Conservation (phyloP, 2,888 invertebrate species). For the Melanargia galathea region DNA sequence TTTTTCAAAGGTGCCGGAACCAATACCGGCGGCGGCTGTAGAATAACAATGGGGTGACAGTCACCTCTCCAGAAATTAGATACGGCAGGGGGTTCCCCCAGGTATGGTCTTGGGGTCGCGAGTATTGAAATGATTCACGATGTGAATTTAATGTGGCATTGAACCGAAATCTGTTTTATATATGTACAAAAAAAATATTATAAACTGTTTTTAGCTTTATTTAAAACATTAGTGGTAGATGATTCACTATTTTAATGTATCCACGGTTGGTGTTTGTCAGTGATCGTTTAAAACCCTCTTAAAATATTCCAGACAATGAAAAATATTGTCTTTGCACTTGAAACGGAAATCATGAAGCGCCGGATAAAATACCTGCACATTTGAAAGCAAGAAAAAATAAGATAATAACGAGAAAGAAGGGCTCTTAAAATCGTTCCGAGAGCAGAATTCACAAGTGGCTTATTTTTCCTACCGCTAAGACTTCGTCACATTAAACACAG, state of each 20-base stretch:
- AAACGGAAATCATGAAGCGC: slow-evolving; percentile 17
- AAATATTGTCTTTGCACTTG: slow-evolving; percentile 14
- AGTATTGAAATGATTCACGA: slow-evolving; percentile 26
- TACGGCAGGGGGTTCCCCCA: slow-evolving; percentile 24
- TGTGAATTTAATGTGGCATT: slow-evolving; percentile 25
- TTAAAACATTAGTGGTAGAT: no score
- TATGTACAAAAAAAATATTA: not conserved
- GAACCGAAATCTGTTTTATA: not conserved
- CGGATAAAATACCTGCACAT: slow-evolving; percentile 21
- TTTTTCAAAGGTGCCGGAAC: slow-evolving; percentile 26
- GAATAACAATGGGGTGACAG: slow-evolving; percentile 31
- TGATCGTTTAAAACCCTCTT: not conserved
- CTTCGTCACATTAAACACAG: not conserved
- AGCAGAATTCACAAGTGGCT: slow-evolving; percentile 56
- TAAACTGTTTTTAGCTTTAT: not conserved
- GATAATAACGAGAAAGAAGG: slow-evolving; percentile 59
- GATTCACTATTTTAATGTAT: no score
- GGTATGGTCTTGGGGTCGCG: slow-evolving; percentile 12
- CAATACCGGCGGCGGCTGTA: slow-evolving; percentile 24
- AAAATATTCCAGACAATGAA: slow-evolving; percentile 12
- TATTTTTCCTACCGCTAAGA: slow-evolving; percentile 39
- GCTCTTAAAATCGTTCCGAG: slow-evolving; percentile 60
- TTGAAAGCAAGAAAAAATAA: slow-evolving; percentile 56
- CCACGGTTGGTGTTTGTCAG: no score
- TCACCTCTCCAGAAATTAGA: slow-evolving; percentile 30